Evolutionary conservation across 2,888 invertebrate species (phyloP), one percentile per base, ranked within the genome.

Genomic region (Chaitophorus viminalis): DNA sequence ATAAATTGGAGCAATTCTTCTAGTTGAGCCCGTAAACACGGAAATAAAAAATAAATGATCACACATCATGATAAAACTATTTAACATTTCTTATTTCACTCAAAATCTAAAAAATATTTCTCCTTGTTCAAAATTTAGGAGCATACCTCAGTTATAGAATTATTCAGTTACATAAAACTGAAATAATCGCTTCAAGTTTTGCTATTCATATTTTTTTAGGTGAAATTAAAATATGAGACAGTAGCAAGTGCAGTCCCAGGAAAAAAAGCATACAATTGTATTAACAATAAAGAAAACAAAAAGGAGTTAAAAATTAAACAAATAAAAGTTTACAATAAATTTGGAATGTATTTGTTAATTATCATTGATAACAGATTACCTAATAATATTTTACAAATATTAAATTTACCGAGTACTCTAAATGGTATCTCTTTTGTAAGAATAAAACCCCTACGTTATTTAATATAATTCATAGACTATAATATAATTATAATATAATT

Each of bases 341-440:
- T 87, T 87, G 87, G 87, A 87, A 87, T 87, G 87, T 87, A 87
- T 87, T 87, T 87, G 81, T 87, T 87, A 87, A 86, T 81, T 79
- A 87, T 87, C 79, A 87, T 81, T 21, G 87, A 87, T 87, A 87
- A 87, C 87, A 87, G 81, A 87, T 79, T 81, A 87, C 79, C 87
- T 87, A 87, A 79, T 86, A 86, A 86, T 87, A 87, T 87, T 87
- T 87, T 87, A 87, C 87, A 87, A 87, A 81, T 87, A 87, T 87
- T 87, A 75, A 87, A 81, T 87, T 79, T 81, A 81, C 60, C 31
- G n/a, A 87, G 87, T 87, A 87, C 39, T 31, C 87, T 87, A 74
- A 87, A 74, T 87, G 72, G 87, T 84, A 76, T 74, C 33, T 87
- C n/a, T 76, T n/a, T 39, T 65, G 75, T 81, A 81, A 60, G 81